Evolutionary conservation across 1,140 invertebrate genomes (phyloP).

Genomic region (Drosophila sucinea): DNA sequence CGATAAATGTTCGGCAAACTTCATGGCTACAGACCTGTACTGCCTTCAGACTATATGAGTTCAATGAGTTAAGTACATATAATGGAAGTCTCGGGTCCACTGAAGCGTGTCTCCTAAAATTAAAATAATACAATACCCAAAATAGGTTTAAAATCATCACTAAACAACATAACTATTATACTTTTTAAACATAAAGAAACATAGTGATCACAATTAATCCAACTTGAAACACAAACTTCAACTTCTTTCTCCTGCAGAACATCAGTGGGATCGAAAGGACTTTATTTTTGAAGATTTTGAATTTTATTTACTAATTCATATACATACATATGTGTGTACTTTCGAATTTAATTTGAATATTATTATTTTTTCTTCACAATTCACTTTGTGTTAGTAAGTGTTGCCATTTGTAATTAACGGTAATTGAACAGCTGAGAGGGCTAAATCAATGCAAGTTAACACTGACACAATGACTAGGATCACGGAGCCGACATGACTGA

Average conservation of each 20-base stretch:
- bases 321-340: too few species aligned
- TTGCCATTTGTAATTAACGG: neutral
- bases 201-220: too few species aligned
- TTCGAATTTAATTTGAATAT: too few species aligned
- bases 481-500: neutral
- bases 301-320: too few species aligned
- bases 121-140: neutral
- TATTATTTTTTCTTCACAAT: neutral
- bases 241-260: too few species aligned
- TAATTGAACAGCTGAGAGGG: conserved; percentile 29
- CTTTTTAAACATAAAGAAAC: too few species aligned
- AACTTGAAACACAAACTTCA: too few species aligned
- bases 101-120: conserved; percentile 43
- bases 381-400: neutral
- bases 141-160: neutral
- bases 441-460: conserved; percentile 39
- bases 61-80: conserved; percentile 12
- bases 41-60: conserved; percentile 1
- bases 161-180: neutral
- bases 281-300: too few species aligned
- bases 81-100: conserved; percentile 28
- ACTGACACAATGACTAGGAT: conserved; percentile 5
- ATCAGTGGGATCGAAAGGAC: too few species aligned
- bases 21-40: conserved; percentile 86
- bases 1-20: conserved; percentile 97